phyloP scores from a whole-genome alignment of 2,888 invertebrate genomes.

The Agrochola lychnidis region DNA sequence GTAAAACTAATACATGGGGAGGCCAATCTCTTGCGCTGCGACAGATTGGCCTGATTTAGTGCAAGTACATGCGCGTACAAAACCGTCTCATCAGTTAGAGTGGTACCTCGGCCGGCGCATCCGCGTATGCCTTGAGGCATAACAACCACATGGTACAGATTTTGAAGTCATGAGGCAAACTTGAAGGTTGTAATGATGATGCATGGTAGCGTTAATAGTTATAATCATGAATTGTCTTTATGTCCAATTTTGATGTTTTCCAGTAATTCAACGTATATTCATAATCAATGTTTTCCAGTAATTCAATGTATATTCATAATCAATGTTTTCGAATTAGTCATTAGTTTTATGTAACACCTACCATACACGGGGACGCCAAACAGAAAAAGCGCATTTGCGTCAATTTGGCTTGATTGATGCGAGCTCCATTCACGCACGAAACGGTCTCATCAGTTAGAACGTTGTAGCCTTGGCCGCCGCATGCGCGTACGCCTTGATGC shows the following conservation, averaged over 20 bases:
- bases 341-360: not conserved
- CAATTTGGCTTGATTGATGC: not conserved
- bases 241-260: slow-evolving; percentile 27
- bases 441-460: not conserved
- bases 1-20: not conserved
- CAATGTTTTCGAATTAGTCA: slow-evolving; percentile 1
- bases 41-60: not conserved
- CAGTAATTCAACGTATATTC: slow-evolving; percentile 5
- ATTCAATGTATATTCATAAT: not conserved
- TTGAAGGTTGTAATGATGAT: not conserved
- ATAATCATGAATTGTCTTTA: not conserved
- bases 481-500: not conserved
- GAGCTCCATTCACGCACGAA: not conserved
- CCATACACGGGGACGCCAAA: not conserved
- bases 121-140: not conserved
- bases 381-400: not conserved
- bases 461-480: not conserved
- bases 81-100: not conserved
- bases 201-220: not conserved
- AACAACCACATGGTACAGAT: not conserved
- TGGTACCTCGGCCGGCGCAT: not conserved
- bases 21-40: not conserved
- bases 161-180: not conserved
- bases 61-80: too few relatives aligned
- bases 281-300: slow-evolving; percentile 11